Evolutionary conservation across 2,797 vertebrate species (phyloP), one percentile per base, ranked within the genome.

Genomic region (Alcedo atthis): DNA sequence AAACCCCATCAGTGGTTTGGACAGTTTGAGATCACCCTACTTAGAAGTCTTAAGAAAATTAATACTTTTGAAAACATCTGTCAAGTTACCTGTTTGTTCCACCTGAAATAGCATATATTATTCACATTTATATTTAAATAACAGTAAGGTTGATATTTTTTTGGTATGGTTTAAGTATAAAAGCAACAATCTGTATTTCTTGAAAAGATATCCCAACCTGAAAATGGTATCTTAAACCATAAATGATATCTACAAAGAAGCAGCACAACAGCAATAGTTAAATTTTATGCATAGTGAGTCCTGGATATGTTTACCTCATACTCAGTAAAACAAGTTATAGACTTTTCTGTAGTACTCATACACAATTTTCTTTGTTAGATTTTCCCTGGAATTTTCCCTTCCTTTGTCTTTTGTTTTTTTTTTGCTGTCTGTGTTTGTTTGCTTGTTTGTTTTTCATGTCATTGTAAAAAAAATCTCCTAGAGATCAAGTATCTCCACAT

Each of bases 11-110:
- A 66, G 22, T 62, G 69, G 8, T 55, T 55, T 85, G 62, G 49
- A 87, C 80, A 68, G 55, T 94, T 84, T 90, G 79, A 91, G 69
- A 80, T 87, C 54, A 58, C 17, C 8, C 48, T 67, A 35, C 73
- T 61, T 78, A 75, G 11, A 75, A 78, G 15, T 32, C n/a, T 78
- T 71, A 78, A 8, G 77, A 54, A 57, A 83, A 85, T 63, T 78
- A 88, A 25, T n/a, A 37, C 6, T 59, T 89, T 91, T 71, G 49
- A 80, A 61, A 45, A 79, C 4, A 40, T 69, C 28, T 85, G 35
- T 59, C 67, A 81, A 69, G 51, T 54, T 71, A 51, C 48, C 20
- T 61, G 3, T 49, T 82, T 89, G 6, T 87, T 85, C 35, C 20
- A 19, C 42, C 22, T 49, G 8, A 63, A 79, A 5, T 30, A 85